phyloP scores from a whole-genome alignment of 2,113 vertebrate genomes.

The Litocranius walleri region DNA sequence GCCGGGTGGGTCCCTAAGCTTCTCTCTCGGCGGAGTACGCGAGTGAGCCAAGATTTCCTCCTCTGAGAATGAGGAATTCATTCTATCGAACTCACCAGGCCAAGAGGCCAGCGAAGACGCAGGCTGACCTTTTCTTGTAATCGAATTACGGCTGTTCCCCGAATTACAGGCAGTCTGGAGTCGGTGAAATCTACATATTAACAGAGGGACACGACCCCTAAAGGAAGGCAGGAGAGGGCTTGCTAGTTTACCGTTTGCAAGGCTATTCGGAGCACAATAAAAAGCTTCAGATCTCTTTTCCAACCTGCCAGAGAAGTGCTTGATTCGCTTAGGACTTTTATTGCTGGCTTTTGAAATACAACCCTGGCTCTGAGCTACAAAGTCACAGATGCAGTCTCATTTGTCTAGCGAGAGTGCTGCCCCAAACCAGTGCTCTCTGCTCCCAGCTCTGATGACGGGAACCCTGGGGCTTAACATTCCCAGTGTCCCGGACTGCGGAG shows the following conservation, averaged over 20 bases:
- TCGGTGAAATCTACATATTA: slow-evolving; percentile 19
- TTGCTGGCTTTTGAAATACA: slow-evolving; percentile 66
- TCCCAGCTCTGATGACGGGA: background rate
- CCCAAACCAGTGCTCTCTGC: background rate
- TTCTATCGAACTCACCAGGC: background rate
- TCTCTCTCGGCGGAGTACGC: background rate
- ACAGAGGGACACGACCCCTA: slow-evolving; percentile 32
- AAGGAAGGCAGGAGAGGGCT: slow-evolving; percentile 8
- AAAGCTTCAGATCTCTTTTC: slow-evolving; percentile 53
- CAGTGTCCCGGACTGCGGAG: background rate
- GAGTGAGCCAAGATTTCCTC: background rate
- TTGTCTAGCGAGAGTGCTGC: slow-evolving; percentile 35
- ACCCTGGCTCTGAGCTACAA: slow-evolving; percentile 55
- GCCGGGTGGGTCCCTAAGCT: background rate
- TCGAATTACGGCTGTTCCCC: background rate
- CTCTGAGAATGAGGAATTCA: background rate
- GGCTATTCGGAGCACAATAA: slow-evolving; percentile 44
- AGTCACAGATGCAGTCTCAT: slow-evolving; percentile 45
- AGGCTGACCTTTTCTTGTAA: slow-evolving; percentile 40
- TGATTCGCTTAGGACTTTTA: slow-evolving; percentile 50
- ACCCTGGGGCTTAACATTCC: background rate
- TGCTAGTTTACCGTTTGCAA: background rate
- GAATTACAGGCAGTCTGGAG: background rate
- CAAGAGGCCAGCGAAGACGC: background rate
- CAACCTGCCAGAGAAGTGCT: slow-evolving; percentile 47